Evolutionary conservation across 2,888 invertebrate species (phyloP).

Genomic region (Eupithecia exiguata): DNA sequence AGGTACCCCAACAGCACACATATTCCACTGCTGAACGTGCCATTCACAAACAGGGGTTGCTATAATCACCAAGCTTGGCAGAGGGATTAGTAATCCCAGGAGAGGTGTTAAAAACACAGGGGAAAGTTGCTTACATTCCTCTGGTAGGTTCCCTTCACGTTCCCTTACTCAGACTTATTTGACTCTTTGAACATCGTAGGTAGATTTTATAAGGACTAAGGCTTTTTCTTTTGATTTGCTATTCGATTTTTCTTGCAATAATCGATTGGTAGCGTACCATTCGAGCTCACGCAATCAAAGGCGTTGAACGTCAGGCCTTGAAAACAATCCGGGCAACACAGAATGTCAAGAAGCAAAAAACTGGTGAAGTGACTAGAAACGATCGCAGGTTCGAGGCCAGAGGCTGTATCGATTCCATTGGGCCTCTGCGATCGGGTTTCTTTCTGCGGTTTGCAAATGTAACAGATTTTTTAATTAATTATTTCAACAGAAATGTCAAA

Average conservation of each 20-base stretch:
- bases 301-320: constrained; percentile 30
- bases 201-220: too few species aligned
- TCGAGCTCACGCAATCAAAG: not conserved
- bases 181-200: too few species aligned
- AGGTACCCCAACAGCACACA: too few species aligned
- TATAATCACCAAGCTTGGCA: too few species aligned
- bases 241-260: not conserved
- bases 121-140: too few species aligned
- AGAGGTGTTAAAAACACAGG: too few species aligned
- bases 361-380: constrained; percentile 55
- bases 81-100: too few species aligned
- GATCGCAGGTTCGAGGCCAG: constrained; percentile 29
- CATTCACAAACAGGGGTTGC: too few species aligned
- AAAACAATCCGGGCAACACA: constrained; percentile 18
- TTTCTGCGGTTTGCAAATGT: constrained; percentile 49
- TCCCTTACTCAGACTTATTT: too few species aligned
- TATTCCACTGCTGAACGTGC: too few species aligned
- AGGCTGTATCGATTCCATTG: constrained; percentile 59
- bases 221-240: too few species aligned
- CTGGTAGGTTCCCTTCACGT: too few species aligned
- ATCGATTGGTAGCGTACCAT: not conserved
- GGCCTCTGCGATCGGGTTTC: constrained; percentile 51
- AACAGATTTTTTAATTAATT: not conserved
- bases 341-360: constrained; percentile 58
- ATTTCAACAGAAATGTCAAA: not conserved